Conservation (phyloP, 2,888 invertebrate species). For the Lasius platythorax region DNA sequence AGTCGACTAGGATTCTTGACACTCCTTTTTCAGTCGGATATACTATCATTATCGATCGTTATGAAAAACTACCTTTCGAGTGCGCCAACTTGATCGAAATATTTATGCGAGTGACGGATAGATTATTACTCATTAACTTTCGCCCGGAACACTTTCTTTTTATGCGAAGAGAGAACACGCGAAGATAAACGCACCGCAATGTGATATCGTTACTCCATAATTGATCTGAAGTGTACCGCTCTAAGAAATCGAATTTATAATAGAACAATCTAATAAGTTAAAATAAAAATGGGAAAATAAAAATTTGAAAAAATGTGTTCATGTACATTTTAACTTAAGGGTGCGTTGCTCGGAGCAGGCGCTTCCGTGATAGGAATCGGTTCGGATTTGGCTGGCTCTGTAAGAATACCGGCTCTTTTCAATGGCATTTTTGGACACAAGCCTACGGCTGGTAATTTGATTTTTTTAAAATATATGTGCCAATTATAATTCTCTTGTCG, state of each 20-base stretch:
- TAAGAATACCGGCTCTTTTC: conserved; percentile 94
- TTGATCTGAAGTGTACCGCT: neutral
- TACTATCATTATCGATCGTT: neutral
- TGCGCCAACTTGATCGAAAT: neutral
- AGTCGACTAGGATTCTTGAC: neutral
- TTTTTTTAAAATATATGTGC: neutral
- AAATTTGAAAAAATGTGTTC: neutral
- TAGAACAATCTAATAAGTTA: neutral
- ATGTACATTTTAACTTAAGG: conserved; percentile 86
- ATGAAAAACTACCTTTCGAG: neutral
- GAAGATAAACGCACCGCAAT: neutral
- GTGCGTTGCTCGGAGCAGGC: conserved; percentile 91
- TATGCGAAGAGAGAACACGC: neutral
- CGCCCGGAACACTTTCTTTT: conserved; percentile 11
- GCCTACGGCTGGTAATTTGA: conserved; percentile 89
- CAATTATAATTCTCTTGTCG: neutral
- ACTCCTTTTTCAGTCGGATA: neutral
- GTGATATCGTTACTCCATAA: neutral
- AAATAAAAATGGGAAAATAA: neutral
- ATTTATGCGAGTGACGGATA: neutral
- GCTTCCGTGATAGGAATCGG: conserved; percentile 93
- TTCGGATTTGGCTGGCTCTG: conserved; percentile 95
- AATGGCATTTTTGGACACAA: conserved; percentile 96
- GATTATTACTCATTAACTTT: conserved; percentile 6
- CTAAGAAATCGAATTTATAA: neutral